Conservation (phyloP, 2,888 invertebrate species). For the Noctuana brunneofusca region DNA sequence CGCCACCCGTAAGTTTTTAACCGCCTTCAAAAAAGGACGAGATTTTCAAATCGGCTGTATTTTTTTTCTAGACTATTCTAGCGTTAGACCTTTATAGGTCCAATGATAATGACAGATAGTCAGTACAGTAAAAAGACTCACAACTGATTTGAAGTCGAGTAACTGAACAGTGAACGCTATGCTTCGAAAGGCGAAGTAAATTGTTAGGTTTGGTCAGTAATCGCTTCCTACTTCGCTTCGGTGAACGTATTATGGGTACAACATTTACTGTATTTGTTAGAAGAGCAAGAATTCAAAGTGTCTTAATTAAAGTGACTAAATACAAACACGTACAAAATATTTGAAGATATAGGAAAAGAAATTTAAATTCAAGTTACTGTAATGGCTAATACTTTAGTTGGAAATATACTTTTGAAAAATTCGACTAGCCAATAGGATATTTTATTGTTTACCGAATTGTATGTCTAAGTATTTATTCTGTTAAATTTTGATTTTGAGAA, state of each 20-base stretch:
- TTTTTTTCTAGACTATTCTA: neutral
- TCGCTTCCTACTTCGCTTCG: slow-evolving; percentile 8
- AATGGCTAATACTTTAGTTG: too few species aligned
- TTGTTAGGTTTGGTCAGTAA: slow-evolving; percentile 8
- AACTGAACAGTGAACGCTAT: neutral
- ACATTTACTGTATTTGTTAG: neutral
- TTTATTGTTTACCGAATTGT: too few species aligned
- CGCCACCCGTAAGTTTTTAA: too few species aligned
- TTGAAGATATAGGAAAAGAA: too few species aligned
- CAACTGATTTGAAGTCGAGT: slow-evolving; percentile 1
- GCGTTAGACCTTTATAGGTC: neutral
- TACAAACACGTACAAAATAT: neutral
- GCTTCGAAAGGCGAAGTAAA: slow-evolving; percentile 5
- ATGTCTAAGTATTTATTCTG: too few species aligned
- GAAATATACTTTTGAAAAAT: too few species aligned
- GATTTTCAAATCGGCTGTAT: too few species aligned
- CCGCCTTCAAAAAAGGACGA: too few species aligned
- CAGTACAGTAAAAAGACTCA: neutral
- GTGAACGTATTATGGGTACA: neutral
- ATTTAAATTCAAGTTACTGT: too few species aligned
- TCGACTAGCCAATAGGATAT: too few species aligned
- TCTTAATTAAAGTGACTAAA: too few species aligned
- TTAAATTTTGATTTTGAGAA: too few species aligned
- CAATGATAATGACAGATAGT: neutral
- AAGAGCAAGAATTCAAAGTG: neutral